Base-by-base conservation (phyloP, 2,113 vertebrate genomes). In the Melanostigma gelatinosum region DNA sequence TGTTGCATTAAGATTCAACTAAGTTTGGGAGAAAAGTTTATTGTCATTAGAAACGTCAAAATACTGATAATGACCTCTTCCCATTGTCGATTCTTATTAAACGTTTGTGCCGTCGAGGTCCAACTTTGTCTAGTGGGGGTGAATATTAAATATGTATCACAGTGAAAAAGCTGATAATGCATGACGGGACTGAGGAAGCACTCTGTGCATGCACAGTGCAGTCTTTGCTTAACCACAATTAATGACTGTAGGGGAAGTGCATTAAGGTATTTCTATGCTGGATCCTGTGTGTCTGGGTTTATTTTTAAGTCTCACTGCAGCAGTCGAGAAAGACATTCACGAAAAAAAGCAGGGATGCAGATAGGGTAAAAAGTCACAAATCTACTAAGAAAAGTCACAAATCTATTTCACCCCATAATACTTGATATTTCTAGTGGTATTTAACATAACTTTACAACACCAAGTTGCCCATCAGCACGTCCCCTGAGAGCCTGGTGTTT, bases 201-300 rank as follows among this genome's bases (percentile, higher is more conserved):
- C 88, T 92, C 67, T 87, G 72, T 65, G 77, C 82, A 89, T 29
- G 85, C 76, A 88, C 46, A 71, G 57, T 61, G 81, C 74, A 72
- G 72, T 20, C 36, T 82, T 71, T 91, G 83, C 87, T 92, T 88
- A 91, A 91, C 83, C 89, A 88, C 87, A 88, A 75, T 73, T 76
- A 80, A 79, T 85, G 74, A 38, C 72, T 24, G 22, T 27, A 27
- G 34, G 79, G n/a, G 67, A 69, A 83, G 67, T 91, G 85, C 87
- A 87, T 89, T 90, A 80, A 83, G 32, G 40, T 67, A 40, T 74
- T 64, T 69, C 10, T 63, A 4, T 32, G 42, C 20, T 64, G 9
- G 66, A 76, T 83, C 65, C 77, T 42, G 27, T 36, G 12, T 40
- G 67, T 86, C 80, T 70, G 67, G 10, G n/a, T 78, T 79, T 48